A percentile compares a stretch with the other conserved stretches of the same genome.
Evolutionary conservation across 2,888 invertebrate genomes (phyloP).

Genomic region (Andricus quercusramuli): DNA sequence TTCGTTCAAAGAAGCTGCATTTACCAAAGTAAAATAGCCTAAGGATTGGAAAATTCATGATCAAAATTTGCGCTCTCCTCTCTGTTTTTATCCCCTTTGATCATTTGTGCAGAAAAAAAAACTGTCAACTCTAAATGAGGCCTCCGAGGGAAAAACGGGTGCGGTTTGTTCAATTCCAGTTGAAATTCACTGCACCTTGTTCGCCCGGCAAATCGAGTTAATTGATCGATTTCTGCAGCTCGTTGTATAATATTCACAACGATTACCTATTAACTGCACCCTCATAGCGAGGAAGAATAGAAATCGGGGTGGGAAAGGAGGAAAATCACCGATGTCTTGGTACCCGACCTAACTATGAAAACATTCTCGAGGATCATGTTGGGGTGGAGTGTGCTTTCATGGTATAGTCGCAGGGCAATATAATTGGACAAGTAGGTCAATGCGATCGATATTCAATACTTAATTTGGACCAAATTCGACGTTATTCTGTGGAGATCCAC

Average conservation of each 20-base stretch:
- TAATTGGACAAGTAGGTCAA: conserved; percentile 22
- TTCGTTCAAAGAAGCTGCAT: background rate
- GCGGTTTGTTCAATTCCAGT: background rate
- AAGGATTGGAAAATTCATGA: background rate
- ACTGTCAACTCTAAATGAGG: background rate
- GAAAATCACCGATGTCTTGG: background rate
- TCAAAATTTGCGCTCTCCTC: background rate
- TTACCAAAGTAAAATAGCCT: background rate
- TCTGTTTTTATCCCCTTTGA: background rate
- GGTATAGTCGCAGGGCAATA: background rate
- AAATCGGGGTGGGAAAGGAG: background rate
- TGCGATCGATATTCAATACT: conserved; percentile 22
- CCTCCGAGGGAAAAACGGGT: background rate
- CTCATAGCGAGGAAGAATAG: background rate
- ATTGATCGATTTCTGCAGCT: conserved; percentile 24
- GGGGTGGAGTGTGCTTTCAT: conserved; percentile 10
- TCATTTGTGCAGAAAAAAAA: conserved; percentile 12
- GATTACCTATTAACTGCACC: background rate
- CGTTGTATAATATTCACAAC: conserved; percentile 24
- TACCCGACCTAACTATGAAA: conserved; percentile 12
- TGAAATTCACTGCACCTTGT: conserved; percentile 31
- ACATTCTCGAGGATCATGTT: background rate
- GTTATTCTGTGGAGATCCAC: conserved; percentile 30
- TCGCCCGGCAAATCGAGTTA: conserved; percentile 23
- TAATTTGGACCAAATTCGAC: conserved; percentile 17